These are phyloP conservation scores for Melanotaenia nigrans DNA, from an alignment of 2,797 vertebrate genomes.

Conservation along the genomic window DNA sequence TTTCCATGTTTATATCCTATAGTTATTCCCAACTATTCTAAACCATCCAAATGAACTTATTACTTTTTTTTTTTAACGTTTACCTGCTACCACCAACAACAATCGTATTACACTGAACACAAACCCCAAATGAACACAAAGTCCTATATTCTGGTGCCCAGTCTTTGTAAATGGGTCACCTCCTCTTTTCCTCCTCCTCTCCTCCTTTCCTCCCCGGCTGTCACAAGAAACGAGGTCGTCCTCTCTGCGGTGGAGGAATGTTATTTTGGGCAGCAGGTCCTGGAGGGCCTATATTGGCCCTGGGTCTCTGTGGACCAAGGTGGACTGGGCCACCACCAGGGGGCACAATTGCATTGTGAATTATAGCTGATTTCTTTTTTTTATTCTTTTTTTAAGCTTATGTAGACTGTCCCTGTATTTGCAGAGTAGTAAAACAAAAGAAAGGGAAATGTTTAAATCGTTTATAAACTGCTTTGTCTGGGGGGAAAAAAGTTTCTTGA, in stretches of 20 bases:
- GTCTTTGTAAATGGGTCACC: slow-evolving; percentile 79
- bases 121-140: slow-evolving; percentile 55
- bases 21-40: slow-evolving; percentile 4
- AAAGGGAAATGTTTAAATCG: background rate
- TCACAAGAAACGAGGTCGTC: slow-evolving; percentile 86
- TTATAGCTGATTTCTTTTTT: background rate
- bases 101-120: slow-evolving; percentile 42
- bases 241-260: slow-evolving; percentile 81
- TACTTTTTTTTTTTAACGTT: slow-evolving; percentile 1
- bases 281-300: slow-evolving; percentile 85
- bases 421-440: slow-evolving; percentile 3
- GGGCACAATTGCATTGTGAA: slow-evolving; percentile 49
- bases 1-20: slow-evolving; percentile 10
- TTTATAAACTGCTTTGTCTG: background rate
- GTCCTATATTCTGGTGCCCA: slow-evolving; percentile 75
- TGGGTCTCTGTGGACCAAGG: slow-evolving; percentile 77
- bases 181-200: slow-evolving; percentile 70
- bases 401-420: slow-evolving; percentile 18
- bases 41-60: slow-evolving; percentile 10
- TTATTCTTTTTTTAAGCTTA: background rate
- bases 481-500: slow-evolving; percentile 9
- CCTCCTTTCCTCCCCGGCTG: slow-evolving; percentile 75
- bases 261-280: slow-evolving; percentile 87
- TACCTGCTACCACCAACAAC: slow-evolving; percentile 41
- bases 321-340: slow-evolving; percentile 77